Conservation (phyloP, 2,888 invertebrate genomes). For the Balanococcus diminutus region DNA sequence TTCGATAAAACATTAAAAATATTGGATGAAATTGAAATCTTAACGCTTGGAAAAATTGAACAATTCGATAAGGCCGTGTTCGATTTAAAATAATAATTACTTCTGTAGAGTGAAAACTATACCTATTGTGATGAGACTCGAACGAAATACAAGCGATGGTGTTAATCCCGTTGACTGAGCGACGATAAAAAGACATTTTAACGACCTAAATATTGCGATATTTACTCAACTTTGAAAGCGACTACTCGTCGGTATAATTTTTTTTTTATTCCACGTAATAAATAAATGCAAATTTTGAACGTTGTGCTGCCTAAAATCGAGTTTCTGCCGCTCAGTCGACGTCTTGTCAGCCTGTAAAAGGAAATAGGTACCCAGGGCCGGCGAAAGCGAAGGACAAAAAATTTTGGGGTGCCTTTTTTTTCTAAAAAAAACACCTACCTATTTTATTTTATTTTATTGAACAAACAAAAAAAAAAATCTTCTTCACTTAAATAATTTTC, state of each 20-base stretch:
- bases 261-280: not conserved
- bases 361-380: no score
- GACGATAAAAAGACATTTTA: not conserved
- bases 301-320: not conserved
- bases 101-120: no score
- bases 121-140: no score
- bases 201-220: not conserved
- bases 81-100: not conserved
- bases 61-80: not conserved
- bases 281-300: constrained; percentile 4
- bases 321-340: not conserved
- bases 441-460: no score
- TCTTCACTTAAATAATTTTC: no score
- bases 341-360: no score
- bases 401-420: no score
- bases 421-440: no score
- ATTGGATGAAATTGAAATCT: not conserved
- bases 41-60: not conserved
- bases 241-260: not conserved
- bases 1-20: not conserved
- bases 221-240: not conserved
- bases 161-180: not conserved
- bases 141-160: not conserved
- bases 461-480: no score
- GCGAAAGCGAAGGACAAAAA: no score